Conservation (phyloP, 2,797 vertebrate species). For the Hylomyscus alleni region DNA sequence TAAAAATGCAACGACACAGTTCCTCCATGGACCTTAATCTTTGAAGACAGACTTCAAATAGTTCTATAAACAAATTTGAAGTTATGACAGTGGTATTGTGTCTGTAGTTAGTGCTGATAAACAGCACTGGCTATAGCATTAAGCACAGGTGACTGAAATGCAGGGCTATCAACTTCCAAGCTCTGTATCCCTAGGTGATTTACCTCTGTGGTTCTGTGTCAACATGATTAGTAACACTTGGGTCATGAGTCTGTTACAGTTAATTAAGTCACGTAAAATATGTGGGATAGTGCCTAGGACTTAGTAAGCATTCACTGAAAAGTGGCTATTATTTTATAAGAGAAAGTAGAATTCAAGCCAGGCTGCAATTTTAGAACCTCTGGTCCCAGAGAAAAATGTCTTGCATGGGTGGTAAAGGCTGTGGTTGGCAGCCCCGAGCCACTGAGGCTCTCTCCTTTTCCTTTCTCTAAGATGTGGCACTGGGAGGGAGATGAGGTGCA, state of each 20-base stretch:
- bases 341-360: conserved; percentile 42
- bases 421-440: background rate
- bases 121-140: background rate
- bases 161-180: background rate
- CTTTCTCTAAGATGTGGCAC: conserved; percentile 27
- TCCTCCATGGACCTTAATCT: background rate
- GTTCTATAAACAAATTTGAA: background rate
- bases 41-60: background rate
- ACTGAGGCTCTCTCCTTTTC: background rate
- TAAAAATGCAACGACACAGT: background rate
- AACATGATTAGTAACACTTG: background rate
- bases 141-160: background rate
- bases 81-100: background rate
- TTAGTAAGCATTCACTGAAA: background rate
- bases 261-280: conserved; percentile 53
- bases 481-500: background rate
- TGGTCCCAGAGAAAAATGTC: background rate
- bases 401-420: background rate
- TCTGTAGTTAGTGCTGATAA: background rate
- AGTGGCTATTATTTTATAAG: conserved; percentile 7
- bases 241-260: background rate
- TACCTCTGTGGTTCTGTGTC: background rate
- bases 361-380: conserved; percentile 14
- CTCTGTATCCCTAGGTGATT: background rate
- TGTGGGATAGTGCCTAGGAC: background rate